These are phyloP conservation scores for Melanchra persicariae DNA, from an alignment of 2,888 invertebrate genomes.

Conservation along the genomic window DNA sequence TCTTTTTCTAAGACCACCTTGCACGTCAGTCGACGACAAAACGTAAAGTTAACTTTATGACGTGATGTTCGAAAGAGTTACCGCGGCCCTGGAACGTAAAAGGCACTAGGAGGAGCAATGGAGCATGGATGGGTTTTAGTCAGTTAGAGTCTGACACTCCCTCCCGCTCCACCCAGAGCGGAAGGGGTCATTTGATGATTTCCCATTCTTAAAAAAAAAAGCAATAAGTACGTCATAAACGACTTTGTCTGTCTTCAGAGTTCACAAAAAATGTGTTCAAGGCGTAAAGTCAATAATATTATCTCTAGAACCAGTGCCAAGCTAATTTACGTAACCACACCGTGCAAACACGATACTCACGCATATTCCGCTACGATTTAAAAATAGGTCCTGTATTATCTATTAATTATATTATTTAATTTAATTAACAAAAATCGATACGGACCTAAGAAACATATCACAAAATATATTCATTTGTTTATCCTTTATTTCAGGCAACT, in stretches of 20 bases:
- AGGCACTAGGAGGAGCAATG: no score
- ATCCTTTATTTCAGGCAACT: no score
- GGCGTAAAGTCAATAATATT: constrained; percentile 37
- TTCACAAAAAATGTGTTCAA: constrained; percentile 23
- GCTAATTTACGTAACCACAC: constrained; percentile 8
- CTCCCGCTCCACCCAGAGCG: no score
- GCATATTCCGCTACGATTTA: background rate
- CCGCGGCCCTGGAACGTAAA: no score
- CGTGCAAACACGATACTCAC: background rate
- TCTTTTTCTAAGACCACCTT: background rate
- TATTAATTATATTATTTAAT: background rate
- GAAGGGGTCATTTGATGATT: no score
- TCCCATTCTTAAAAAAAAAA: no score
- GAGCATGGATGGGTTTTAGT: no score
- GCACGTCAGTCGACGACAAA: background rate
- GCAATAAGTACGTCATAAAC: background rate
- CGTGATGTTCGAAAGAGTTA: no score
- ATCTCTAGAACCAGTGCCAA: constrained; percentile 3
- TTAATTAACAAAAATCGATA: background rate
- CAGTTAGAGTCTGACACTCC: no score
- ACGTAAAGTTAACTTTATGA: background rate
- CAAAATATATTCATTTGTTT: no score
- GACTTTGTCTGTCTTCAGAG: constrained; percentile 13
- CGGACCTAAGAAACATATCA: background rate
- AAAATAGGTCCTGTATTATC: no score